These are phyloP conservation scores for Agriotes lineatus DNA, from an alignment of 2,888 invertebrate genomes.

Conservation along the genomic window DNA sequence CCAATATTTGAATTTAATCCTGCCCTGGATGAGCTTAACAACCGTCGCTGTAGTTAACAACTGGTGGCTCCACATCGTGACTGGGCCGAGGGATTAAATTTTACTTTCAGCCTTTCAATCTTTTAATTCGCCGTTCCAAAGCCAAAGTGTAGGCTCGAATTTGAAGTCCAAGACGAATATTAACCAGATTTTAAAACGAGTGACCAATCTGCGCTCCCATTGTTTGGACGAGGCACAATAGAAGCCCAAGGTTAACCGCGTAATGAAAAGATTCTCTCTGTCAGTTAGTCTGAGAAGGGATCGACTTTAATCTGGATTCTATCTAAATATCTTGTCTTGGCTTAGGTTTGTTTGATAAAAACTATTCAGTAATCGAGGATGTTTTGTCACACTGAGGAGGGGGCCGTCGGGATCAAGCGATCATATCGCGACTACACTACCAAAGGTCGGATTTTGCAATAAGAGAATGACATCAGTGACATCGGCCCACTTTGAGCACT, in stretches of 20 bases:
- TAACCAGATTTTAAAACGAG: background rate
- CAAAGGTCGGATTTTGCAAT: background rate
- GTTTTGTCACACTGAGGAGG: conserved; percentile 13
- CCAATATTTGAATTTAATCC: no score
- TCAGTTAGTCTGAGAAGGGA: conserved; percentile 44
- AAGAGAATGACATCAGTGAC: conserved; percentile 2
- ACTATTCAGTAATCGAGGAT: conserved; percentile 20
- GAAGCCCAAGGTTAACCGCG: conserved; percentile 35
- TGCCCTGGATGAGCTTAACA: no score
- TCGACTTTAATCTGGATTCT: conserved; percentile 39
- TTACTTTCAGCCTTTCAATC: no score
- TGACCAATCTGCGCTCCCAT: conserved; percentile 6
- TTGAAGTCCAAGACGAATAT: no score
- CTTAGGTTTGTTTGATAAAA: conserved; percentile 20
- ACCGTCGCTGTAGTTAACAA: no score
- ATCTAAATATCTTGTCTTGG: conserved; percentile 40
- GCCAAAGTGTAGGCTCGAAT: no score
- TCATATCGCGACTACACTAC: background rate
- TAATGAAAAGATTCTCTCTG: conserved; percentile 42
- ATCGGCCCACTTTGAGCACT: conserved; percentile 24
- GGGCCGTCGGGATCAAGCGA: background rate
- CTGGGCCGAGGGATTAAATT: no score
- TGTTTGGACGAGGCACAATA: conserved; percentile 30
- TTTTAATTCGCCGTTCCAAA: no score
- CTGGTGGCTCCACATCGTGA: no score